Conservation (phyloP, 2,888 invertebrate species). For the Epinotia brunnichana region DNA sequence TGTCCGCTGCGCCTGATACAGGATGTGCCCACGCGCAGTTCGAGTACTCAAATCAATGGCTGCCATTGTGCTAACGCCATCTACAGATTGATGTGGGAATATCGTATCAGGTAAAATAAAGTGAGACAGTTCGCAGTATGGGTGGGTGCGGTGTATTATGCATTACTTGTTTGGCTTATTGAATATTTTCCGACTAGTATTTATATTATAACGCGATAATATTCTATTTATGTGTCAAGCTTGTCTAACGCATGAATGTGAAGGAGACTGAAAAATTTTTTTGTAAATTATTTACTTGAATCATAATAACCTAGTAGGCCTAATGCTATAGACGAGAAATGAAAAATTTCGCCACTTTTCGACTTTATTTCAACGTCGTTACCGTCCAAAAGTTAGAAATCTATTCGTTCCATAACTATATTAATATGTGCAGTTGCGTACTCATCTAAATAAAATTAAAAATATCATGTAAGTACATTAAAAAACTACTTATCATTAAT, state of each 20-base stretch:
- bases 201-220: conserved; percentile 3
- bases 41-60: conserved; percentile 58
- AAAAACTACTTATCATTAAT: too few relatives aligned
- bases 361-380: not conserved
- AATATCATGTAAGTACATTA: too few relatives aligned
- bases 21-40: conserved; percentile 58
- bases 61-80: conserved; percentile 55
- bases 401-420: too few relatives aligned
- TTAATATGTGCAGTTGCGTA: too few relatives aligned
- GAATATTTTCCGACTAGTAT: conserved; percentile 1
- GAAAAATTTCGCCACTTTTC: not conserved
- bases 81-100: conserved; percentile 47
- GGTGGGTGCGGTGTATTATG: conserved; percentile 7
- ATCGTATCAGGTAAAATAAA: conserved; percentile 19
- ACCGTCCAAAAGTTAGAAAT: too few relatives aligned
- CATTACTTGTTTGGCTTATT: not conserved
- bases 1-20: conserved; percentile 49
- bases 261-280: not conserved
- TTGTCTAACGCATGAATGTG: not conserved
- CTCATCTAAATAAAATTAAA: too few relatives aligned
- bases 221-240: not conserved
- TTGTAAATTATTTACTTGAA: not conserved
- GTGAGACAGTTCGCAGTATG: conserved; percentile 20
- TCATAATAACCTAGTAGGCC: not conserved
- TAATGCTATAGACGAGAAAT: not conserved